Percentiles rank a stretch among this genome's conserved stretches.
Conservation (phyloP, 2,888 invertebrate genomes). For the Sphinx pinastri region DNA sequence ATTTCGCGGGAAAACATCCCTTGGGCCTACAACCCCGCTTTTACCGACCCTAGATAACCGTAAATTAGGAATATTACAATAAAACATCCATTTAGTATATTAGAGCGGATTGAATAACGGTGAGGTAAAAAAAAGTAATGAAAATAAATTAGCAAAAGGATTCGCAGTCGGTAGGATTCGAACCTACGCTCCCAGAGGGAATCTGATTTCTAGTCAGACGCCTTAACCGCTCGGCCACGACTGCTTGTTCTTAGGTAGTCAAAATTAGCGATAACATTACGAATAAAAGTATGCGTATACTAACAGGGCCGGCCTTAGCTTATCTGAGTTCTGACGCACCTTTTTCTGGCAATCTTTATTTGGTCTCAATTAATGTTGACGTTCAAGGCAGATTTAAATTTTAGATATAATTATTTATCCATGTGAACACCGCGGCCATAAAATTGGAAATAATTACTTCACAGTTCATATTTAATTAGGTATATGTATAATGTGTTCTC, state of each 20-base stretch:
- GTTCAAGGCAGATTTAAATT: no score
- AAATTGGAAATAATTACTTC: no score
- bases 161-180: slow-evolving; percentile 94
- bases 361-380: no score
- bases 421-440: no score
- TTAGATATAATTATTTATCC: no score
- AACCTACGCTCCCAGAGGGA: slow-evolving; percentile 96
- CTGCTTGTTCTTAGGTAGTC: slow-evolving; percentile 69
- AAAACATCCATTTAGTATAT: slow-evolving; percentile 8
- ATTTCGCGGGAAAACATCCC: slow-evolving; percentile 30
- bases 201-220: slow-evolving; percentile 95
- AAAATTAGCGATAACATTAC: neutral
- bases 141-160: slow-evolving; percentile 32
- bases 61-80: slow-evolving; percentile 1
- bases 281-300: neutral
- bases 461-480: no score
- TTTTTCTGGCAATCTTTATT: no score
- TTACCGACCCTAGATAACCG: neutral
- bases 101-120: neutral
- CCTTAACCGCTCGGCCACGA: slow-evolving; percentile 95
- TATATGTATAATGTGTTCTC: no score
- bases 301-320: no score
- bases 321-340: no score
- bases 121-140: slow-evolving; percentile 28
- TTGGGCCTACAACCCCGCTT: neutral